Evolutionary conservation across 2,797 vertebrate species (phyloP), one percentile per base, ranked within the genome.

Genomic region (Chromobotia macracanthus): DNA sequence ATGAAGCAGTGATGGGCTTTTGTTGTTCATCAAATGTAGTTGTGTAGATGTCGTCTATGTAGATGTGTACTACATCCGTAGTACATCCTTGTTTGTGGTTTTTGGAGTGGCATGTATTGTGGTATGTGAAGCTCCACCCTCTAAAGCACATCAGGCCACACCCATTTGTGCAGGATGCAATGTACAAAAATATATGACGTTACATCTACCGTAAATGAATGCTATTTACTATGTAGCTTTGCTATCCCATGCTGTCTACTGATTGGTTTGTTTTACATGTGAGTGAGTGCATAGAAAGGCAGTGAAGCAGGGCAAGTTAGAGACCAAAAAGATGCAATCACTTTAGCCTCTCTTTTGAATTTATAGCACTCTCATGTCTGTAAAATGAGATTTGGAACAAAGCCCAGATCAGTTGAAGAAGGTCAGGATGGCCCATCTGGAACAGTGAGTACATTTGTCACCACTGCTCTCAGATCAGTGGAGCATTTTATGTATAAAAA

Each of bases 391-490:
- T 46, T 82, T 92, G 91, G 89, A 91, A 51, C 18, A 0, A 53
- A 83, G 90, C 90, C 91, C 84, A 74, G 80, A 55, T 60, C 19
- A 63, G 88, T 48, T 81, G 77, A 70, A 77, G 86, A 76, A 90
- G 91, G 89, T 91, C 88, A 88, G 74, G 25, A 44, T 72, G 77
- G 91, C 90, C 91, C 81, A 66, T 85, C 83, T 84, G 87, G 84
- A 85, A 87, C 44, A 78, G 25, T 23, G 35, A 77, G 38, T 74
- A 60, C 68, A 76, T 46, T 67, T 23, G 71, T 64, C 66, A 80
- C 55, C 31, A 50, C 55, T 67, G 41, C 25, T 35, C 56, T 44
- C 15, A 51, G 50, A 81, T 72, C 61, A 71, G 56, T 35, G n/a
- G 1, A 50, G n/a, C n/a, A n/a, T n/a, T n/a, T n/a, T n/a, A n/a